phyloP scores from a whole-genome alignment of 2,888 invertebrate genomes.

The Gisinianus flammeolus region DNA sequence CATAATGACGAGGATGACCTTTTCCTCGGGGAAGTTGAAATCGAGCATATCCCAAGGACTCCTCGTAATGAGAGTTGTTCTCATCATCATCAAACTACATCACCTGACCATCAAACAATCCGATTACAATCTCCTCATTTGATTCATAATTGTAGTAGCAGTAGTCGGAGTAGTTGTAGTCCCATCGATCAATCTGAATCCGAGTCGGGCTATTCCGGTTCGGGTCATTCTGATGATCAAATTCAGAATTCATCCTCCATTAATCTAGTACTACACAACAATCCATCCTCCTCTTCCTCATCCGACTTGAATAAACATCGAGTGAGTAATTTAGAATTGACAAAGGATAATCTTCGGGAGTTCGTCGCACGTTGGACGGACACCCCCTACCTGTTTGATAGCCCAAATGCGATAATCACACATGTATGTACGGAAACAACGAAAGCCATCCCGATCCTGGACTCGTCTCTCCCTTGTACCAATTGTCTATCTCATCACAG shows the following conservation, averaged over 20 bases:
- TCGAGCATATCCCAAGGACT: too few species aligned
- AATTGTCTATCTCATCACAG: constrained; percentile 5
- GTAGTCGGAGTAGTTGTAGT: background rate
- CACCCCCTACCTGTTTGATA: constrained; percentile 82
- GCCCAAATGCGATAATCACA: constrained; percentile 57
- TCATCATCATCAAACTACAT: background rate
- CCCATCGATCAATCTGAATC: constrained; percentile 33
- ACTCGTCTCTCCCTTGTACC: background rate
- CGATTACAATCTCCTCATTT: background rate
- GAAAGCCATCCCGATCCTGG: too few species aligned
- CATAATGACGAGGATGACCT: background rate
- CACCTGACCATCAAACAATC: background rate
- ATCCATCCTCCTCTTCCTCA: background rate
- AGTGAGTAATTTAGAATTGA: constrained; percentile 59
- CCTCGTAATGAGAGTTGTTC: too few species aligned
- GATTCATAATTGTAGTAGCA: background rate
- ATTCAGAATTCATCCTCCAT: constrained; percentile 2
- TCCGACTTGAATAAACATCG: constrained; percentile 6
- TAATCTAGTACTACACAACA: background rate
- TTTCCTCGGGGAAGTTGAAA: background rate
- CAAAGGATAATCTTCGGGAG: constrained; percentile 81
- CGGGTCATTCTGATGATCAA: constrained; percentile 31
- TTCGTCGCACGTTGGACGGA: constrained; percentile 90
- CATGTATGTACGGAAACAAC: constrained; percentile 45
- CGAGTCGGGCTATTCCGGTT: constrained; percentile 37